Evolutionary conservation across 2,797 vertebrate genomes (phyloP), one percentile per base, ranked within the genome.

Genomic region (Eulemur albifrons): DNA sequence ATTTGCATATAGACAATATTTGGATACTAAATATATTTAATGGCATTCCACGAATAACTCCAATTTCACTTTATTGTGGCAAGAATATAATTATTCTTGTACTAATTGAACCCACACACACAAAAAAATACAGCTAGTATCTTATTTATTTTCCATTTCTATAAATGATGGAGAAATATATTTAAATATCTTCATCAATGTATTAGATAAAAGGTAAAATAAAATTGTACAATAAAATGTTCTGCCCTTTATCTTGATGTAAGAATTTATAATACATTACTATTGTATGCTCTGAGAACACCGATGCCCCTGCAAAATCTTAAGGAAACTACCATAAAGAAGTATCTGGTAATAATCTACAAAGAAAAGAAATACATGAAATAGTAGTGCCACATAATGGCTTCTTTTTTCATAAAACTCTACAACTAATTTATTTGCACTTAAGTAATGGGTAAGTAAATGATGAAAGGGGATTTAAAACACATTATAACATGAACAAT

Each of bases 1-100:
- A 96, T 98, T 97, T 97, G 81, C 92, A 96, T 95, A 91, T 72
- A 96, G 73, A 94, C 43, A 80, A 75, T 83, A 90, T 96, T 96
- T 94, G 52, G 79, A 83, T 77, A 82, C 82, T 92, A 93, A 96
- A 93, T 93, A 97, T 72, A 96, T 67, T 91, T 97, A 96, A 97
- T 96, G 96, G 18, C 9, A 85, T 76, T 90, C 20, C 81, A 92
- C 73, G 23, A 76, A 52, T 93, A 94, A 97, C 73, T 45, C n/a
- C 10, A 20, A 94, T 86, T 94, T 96, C 25, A 88, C 35, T 83
- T 96, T 75, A 86, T 93, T 92, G 25, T 92, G 27, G 15, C 73
- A 93, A 90, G 32, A 94, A 80, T 86, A 70, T 83, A 7, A 93
- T 96, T 90, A 81, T 94, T 75, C n/a, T 89, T 85, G 10, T 5